Evolutionary conservation across 2,888 invertebrate genomes (phyloP).

Genomic region (Pyralis farinalis): DNA sequence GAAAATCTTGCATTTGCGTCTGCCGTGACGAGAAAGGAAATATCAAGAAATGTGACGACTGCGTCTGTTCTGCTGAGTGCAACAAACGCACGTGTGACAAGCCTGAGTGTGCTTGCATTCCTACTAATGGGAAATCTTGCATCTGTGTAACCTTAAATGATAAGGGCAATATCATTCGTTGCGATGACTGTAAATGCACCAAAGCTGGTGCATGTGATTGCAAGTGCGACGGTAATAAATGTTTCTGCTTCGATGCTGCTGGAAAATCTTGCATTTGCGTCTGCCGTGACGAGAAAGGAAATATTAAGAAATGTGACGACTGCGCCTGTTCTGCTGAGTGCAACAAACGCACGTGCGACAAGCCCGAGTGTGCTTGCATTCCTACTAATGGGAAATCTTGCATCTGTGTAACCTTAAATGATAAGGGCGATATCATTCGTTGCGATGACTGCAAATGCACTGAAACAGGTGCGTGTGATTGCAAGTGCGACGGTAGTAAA

Average conservation of each 20-base stretch:
- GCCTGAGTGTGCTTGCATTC: conserved; percentile 29
- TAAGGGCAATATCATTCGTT: conserved; percentile 23
- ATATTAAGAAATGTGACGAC: conserved; percentile 18
- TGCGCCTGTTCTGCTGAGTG: conserved; percentile 14
- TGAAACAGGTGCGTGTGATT: conserved; percentile 12
- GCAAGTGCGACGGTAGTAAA: conserved; percentile 27
- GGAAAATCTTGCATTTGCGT: conserved; percentile 32
- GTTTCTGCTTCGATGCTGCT: conserved; percentile 28
- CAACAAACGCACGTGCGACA: conserved; percentile 27
- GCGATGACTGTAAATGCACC: conserved; percentile 30
- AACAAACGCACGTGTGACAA: conserved; percentile 27
- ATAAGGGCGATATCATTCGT: conserved; percentile 22
- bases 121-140: conserved; percentile 27
- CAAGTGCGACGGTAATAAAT: conserved; percentile 23
- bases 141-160: conserved; percentile 29
- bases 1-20: conserved; percentile 31
- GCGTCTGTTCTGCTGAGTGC: conserved; percentile 10
- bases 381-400: conserved; percentile 28
- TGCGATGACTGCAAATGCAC: conserved; percentile 33
- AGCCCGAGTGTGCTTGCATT: conserved; percentile 31
- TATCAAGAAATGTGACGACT: conserved; percentile 30
- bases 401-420: conserved; percentile 29
- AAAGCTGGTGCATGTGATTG: conserved; percentile 14
- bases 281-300: conserved; percentile 26
- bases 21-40: conserved; percentile 27